Conservation (phyloP, 2,888 invertebrate species). For the Nyleta sp. region DNA sequence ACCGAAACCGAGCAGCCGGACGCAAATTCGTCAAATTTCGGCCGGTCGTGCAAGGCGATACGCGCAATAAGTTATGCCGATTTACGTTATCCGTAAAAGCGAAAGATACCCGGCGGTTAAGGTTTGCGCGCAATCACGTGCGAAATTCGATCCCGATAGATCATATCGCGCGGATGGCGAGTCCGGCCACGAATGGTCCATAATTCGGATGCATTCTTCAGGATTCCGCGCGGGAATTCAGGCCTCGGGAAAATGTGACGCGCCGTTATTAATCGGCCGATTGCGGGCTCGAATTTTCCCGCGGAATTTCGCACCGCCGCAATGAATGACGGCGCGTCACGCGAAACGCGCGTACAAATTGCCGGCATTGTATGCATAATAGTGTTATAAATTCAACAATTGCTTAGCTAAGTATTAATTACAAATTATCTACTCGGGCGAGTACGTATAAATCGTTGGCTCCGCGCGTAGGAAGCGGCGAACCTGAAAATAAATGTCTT, state of each 20-base stretch:
- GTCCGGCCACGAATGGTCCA: constrained; percentile 25
- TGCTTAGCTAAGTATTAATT: constrained; percentile 61
- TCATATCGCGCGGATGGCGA: constrained; percentile 47
- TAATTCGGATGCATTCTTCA: constrained; percentile 42
- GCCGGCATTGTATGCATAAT: constrained; percentile 55
- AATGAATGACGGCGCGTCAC: constrained; percentile 45
- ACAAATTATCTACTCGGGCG: constrained; percentile 58
- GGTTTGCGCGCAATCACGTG: constrained; percentile 43
- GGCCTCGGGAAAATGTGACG: background rate
- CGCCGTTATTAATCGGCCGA: constrained; percentile 25
- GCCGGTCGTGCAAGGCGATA: background rate
- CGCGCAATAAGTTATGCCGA: background rate
- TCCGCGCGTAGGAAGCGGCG: constrained; percentile 57
- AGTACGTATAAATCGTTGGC: constrained; percentile 52
- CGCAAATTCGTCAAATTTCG: constrained; percentile 9
- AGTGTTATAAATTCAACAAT: constrained; percentile 58
- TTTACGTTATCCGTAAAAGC: constrained; percentile 22
- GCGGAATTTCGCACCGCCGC: constrained; percentile 27
- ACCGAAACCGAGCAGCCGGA: background rate
- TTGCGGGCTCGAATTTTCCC: constrained; percentile 43
- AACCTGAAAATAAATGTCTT: constrained; percentile 66
- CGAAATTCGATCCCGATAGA: constrained; percentile 56
- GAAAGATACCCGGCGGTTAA: constrained; percentile 23
- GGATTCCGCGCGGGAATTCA: constrained; percentile 32
- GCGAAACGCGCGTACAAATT: constrained; percentile 52